Evolutionary conservation across 2,888 invertebrate species (phyloP), one percentile per base, ranked within the genome.

Genomic region (Saturnia japonica): DNA sequence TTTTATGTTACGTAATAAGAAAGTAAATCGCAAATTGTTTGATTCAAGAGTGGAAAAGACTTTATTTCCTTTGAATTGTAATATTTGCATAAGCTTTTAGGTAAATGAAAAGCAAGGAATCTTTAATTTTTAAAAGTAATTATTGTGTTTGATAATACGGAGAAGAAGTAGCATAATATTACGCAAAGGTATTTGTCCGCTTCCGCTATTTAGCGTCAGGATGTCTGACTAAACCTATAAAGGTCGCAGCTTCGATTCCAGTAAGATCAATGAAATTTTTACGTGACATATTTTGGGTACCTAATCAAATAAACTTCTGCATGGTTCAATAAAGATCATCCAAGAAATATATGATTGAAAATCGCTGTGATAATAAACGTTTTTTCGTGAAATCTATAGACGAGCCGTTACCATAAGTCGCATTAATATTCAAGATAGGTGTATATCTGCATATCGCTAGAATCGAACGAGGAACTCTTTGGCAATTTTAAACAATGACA

Each of bases 21-120:
- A 70, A 70, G 70, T 67, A 43, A 70, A 25, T 19, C 67, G 54
- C 51, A 54, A 70, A 57, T 67, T 54, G 43, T 70, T 51, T 66
- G 28, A 57, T 54, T 69, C 47, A 62, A 66, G 22, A 66, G 22
- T 67, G 54, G 70, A 68, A 70, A 54, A 70, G 28, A 64, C 14
- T 67, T 67, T 42, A 66, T 70, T 66, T 22, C 51, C 42, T 70
- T 70, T 70, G n/a, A 34, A 34, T 34, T 34, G 34, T 25, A 28
- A 60, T 60, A n/a, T 64, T 34, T 64, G 19, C n/a, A n/a, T 8
- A 64, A 40, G n/a, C 22, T 19, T 62, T 64, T 64, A 64, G 8
- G 64, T n/a, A 64, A 64, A n/a, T 64, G 1, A 64, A 64, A 19
- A 25, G 8, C 19, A 51, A 64, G 19, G n/a, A 16, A 40, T 64